Evolutionary conservation across 2,113 vertebrate species (phyloP), one percentile per base, ranked within the genome.

Genomic region (Tichodroma muraria): DNA sequence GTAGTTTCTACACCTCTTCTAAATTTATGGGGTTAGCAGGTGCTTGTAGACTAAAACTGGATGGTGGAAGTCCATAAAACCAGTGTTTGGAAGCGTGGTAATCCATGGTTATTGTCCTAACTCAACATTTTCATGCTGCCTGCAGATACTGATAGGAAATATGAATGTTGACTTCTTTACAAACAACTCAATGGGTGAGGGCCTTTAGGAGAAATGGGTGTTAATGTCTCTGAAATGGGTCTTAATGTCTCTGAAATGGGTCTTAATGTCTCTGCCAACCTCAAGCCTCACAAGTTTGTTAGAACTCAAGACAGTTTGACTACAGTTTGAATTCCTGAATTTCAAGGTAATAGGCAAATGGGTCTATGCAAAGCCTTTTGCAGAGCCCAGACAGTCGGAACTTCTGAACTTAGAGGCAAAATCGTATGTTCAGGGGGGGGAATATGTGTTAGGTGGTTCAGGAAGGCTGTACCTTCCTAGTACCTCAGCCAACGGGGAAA

Each of bases 381-480:
- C 63, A 50, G 52, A 57, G 9, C 23, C 6, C 31, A 35, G 37
- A 30, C 2, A 52, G 25, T 6, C 13, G 9, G 33, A 53, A 13
- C 13, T 30, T 75, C 60, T 25, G 31, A 66, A 35, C 6, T 10
- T 44, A 22, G 61, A 17, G 31, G 8, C 7, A 11, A 60, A 68
- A 44, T 22, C 2, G 11, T 37, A 18, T 21, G 27, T 42, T 12
- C 71, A 52, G 33, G 27, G 15, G 7, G 7, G 7, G 31, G 14
- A 40, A 40, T 22, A 35, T 22, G 44, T 27, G 44, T 37, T 15
- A 27, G n/a, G 28, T 0, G 0, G 37, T 22, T 21, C 2, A 7
- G 9, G 9, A 50, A 52, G 22, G 17, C 17, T 50, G 25, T 14
- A 42, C 44, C 21, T 50, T 50, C 44, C 37, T 21, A 31, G 27